Evolutionary conservation across 2,888 invertebrate genomes (phyloP), one percentile per base, ranked within the genome.

Genomic region (Scrobipalpa atriplicella): DNA sequence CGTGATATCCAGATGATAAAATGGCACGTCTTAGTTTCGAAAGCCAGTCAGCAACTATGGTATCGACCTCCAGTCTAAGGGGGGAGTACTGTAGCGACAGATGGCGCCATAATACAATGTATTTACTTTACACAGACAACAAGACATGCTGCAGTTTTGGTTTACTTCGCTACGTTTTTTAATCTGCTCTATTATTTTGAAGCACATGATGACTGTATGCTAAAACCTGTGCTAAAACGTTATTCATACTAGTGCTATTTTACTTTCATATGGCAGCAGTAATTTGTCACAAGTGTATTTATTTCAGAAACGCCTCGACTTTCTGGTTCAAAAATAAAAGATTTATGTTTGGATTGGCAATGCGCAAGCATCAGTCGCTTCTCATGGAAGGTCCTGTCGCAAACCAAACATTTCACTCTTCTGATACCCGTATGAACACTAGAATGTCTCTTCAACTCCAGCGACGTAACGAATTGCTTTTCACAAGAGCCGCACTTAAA

Each of bases 301-400:
- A 21, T 2, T 21, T 11, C 0, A 9, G 10, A 18, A 54, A 21
- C 9, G 6, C 21, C 36, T 10, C 52, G 52, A 11, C 9, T 38
- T 7, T 63, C 52, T 10, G n/a, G 16, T 18, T 52, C 52, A 5
- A 52, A 2, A 21, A 38, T 38, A 10, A 51, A 51, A n/a, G 52
- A 52, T 8, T 63, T 52, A 10, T 64, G 64, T n/a, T 64, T 65
- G 11, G 67, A 58, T 2, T 16, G 58, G 51, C 67, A 69, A 41
- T 86, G 87, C 13, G 61, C 70, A 9, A 71, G 16, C 66, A 85
- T 66, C n/a, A 67, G 63, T 62, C 78, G 80, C 56, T 76, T 83
- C 1, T 66, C 62, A 60, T 82, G 69, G 47, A 78, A 83, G 6
- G 73, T 72, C 54, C 69, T 76, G 1, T 70, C 71, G 56, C 83